phyloP scores from a whole-genome alignment of 2,113 vertebrate species.

The Tor tambroides region DNA sequence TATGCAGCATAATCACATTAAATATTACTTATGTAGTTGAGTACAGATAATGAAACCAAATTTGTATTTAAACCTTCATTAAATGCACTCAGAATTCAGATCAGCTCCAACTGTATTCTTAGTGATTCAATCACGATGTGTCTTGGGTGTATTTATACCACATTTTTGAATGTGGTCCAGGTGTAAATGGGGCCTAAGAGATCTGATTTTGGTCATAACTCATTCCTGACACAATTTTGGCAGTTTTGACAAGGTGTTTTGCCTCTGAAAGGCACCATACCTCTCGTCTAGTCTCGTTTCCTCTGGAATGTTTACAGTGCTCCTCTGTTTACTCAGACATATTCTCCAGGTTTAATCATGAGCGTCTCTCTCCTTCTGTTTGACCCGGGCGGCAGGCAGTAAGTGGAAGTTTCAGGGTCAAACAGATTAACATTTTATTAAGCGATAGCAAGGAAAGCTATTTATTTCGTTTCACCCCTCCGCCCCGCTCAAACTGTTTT shows the following conservation, averaged over 20 bases:
- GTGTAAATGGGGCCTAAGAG: not conserved
- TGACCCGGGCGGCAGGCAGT: not conserved
- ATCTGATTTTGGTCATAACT: not conserved
- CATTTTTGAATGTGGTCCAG: not conserved
- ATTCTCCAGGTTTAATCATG: constrained; percentile 8
- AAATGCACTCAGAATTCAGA: not conserved
- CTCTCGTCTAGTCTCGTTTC: not conserved
- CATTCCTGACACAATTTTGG: not conserved
- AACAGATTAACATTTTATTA: constrained; percentile 45
- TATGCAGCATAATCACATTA: not conserved
- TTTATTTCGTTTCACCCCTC: constrained; percentile 21
- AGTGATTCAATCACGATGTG: not conserved
- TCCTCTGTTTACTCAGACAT: not conserved
- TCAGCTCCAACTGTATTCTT: not conserved
- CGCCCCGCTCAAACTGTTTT: not conserved
- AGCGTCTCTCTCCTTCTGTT: constrained; percentile 2
- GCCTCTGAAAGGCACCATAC: not conserved
- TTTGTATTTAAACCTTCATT: not conserved
- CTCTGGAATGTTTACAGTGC: not conserved
- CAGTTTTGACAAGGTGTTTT: constrained; percentile 1
- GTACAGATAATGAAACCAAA: not conserved
- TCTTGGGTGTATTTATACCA: not conserved
- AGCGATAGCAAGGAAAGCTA: not conserved
- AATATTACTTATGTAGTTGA: not conserved
- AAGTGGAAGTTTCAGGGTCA: constrained; percentile 40